phyloP scores from a whole-genome alignment of 1,140 invertebrate species.

The Drosophila nasuta region DNA sequence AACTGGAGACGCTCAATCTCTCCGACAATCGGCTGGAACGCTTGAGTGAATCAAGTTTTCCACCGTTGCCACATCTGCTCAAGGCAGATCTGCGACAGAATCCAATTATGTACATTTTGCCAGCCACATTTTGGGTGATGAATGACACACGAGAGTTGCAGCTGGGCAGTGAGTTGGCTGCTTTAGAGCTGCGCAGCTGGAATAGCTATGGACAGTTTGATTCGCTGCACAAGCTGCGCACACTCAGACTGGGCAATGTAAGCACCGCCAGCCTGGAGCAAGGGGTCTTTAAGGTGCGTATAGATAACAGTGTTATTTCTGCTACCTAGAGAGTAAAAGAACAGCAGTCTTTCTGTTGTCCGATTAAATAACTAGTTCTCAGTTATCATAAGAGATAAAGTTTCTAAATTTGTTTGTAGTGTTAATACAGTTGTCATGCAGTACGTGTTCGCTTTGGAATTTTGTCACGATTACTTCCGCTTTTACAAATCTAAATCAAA shows the following conservation, averaged over 20 bases:
- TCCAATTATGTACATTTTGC: conserved; percentile 88
- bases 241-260: conserved; percentile 87
- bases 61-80: conserved; percentile 88
- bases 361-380: no score
- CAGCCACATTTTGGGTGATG: conserved; percentile 90
- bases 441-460: no score
- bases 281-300: conserved; percentile 85
- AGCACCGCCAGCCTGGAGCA: conserved; percentile 87
- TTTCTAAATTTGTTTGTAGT: no score
- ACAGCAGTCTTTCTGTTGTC: no score
- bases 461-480: no score
- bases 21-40: conserved; percentile 88
- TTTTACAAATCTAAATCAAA: no score
- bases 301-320: no score
- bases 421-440: no score
- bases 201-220: conserved; percentile 87
- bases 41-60: conserved; percentile 89
- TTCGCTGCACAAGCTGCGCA: conserved; percentile 86
- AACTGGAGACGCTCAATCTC: conserved; percentile 88
- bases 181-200: conserved; percentile 85
- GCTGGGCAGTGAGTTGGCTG: conserved; percentile 86
- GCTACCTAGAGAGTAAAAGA: no score
- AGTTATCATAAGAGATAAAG: no score
- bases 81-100: conserved; percentile 88
- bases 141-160: conserved; percentile 88